These are phyloP conservation scores for Cardiocondyla obscurior DNA, from an alignment of 1,140 invertebrate species.

Conservation along the genomic window DNA sequence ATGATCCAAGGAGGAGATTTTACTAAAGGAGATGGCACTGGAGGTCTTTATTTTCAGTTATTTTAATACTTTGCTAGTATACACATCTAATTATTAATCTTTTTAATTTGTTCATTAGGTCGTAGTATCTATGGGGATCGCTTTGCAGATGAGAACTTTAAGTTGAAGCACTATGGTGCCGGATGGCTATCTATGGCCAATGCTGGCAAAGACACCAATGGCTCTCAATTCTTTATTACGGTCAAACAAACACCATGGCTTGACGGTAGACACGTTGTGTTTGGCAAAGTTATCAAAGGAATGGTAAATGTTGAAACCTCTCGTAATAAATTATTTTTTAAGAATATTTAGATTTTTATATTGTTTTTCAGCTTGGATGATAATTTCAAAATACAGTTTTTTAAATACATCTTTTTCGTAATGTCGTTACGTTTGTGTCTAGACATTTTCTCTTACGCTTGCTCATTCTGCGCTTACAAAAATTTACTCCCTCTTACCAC, in stretches of 20 bases:
- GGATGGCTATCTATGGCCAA: slow-evolving; percentile 99
- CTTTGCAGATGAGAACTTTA: slow-evolving; percentile 99
- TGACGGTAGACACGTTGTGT: slow-evolving; percentile 98
- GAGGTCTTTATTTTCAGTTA: slow-evolving; percentile 83
- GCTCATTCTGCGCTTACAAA: no score
- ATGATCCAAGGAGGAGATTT: slow-evolving; percentile 98
- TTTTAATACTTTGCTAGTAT: background rate
- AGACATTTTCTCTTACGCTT: no score
- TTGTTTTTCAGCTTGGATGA: no score
- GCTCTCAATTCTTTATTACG: slow-evolving; percentile 99
- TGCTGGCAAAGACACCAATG: slow-evolving; percentile 98
- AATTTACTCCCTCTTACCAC: no score
- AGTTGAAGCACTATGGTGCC: slow-evolving; percentile 97
- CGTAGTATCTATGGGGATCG: slow-evolving; percentile 96
- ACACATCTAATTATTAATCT: background rate
- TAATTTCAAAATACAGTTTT: no score
- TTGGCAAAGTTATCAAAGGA: slow-evolving; percentile 96
- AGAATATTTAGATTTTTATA: no score
- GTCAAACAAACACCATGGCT: slow-evolving; percentile 96
- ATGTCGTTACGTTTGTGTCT: no score
- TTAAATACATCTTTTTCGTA: no score
- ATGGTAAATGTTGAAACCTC: slow-evolving; percentile 90
- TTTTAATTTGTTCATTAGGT: slow-evolving; percentile 84
- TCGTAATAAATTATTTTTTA: no score
- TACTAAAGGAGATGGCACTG: slow-evolving; percentile 96